Base-by-base conservation (phyloP, 2,113 vertebrate genomes). In the Paratilapia polleni region DNA sequence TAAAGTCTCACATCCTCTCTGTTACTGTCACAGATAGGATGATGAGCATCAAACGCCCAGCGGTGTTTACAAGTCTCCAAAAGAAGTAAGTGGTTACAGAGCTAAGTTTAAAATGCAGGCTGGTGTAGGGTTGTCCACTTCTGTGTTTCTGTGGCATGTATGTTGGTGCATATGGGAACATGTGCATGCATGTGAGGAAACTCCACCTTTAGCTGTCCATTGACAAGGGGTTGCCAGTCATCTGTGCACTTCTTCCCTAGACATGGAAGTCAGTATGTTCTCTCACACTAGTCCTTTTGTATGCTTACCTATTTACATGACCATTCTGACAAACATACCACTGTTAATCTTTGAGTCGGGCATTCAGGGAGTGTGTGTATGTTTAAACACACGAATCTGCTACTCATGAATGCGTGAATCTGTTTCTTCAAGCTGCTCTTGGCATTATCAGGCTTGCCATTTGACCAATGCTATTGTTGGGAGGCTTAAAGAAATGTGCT, bases 101-200 rank as follows among this genome's bases (percentile, higher is more conserved):
- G 91, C 86, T 86, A 90, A 80, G 86, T 93, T 91, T 92, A 87
- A 91, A 89, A 83, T 41, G 38, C 60, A 84, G 1, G 11, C 59
- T 47, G 82, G 85, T 88, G 77, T 89, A 74, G 58, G 64, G 87
- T 86, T 90, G 60, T 81, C 59, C 36, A 66, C 82, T 76, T 74
- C 52, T 73, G 19, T 82, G 52, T 73, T 24, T 82, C 78, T 86
- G 75, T 56, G 11, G 68, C 20, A 52, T 73, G 36, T 58, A 20
- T 47, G 17, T 59, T 38, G 74, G 70, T 66, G 36, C 20, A 2
- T 78, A n/a, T 17, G 36, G 58, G 63, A 57, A 38, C 63, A 64
- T 59, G 76, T 81, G 64, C 73, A 47, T 81, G 43, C 22, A 28
- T 81, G 54, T 54, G 43, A 59, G 80, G 84, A 89, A 91, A 84